Base-by-base conservation (phyloP, 2,888 invertebrate genomes). In the Pseudolycoriella hygida region DNA sequence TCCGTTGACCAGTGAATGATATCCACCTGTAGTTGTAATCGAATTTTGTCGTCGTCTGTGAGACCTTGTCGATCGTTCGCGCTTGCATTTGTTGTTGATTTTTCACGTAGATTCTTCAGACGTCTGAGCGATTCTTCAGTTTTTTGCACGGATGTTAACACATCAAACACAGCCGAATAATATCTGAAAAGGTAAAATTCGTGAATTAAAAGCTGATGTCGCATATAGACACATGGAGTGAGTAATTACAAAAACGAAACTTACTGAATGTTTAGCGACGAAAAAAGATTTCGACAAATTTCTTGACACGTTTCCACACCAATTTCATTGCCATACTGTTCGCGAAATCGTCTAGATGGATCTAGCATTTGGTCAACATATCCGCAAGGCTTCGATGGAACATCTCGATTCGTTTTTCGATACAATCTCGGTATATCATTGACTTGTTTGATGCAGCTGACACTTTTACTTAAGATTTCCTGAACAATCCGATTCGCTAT, bases 81-180 rank as follows among this genome's bases (percentile, higher is more conserved):
- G 60, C 60, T 48, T 62, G 56, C 41, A 60, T 43, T 60, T 17
- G 50, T 14, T 4, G 47, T 43, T 10, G 68, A 61, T 57, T 71
- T 72, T 48, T 83, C 82, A 50, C 86, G 73, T 17, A 82, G 80
- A 63, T 83, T 81, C 65, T 92, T 93, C 58, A 97, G 69, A 54
- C 92, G 75, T 58, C 87, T 76, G 51, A 97, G 67, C 46, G 93
- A 93, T 60, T 94, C 93, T 60, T 96, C 94, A 53, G 94, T 96
- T 67, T 85, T 90, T 61, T 87, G 86, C 10, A 96, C 93, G 2
- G 93, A 92, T 40, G 81, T 85, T 50, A 97, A 67, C 2, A 96
- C 90, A 64, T 93, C 90, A 55, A 76, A 74, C 14, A 92, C 87
- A 48, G 82, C 74, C 53, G 69, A 71, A 57, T 72, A 74, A 64